Percentiles rank a stretch among this genome's conserved stretches.
phyloP scores from a whole-genome alignment of 2,888 invertebrate species.

The Sericinus montela region DNA sequence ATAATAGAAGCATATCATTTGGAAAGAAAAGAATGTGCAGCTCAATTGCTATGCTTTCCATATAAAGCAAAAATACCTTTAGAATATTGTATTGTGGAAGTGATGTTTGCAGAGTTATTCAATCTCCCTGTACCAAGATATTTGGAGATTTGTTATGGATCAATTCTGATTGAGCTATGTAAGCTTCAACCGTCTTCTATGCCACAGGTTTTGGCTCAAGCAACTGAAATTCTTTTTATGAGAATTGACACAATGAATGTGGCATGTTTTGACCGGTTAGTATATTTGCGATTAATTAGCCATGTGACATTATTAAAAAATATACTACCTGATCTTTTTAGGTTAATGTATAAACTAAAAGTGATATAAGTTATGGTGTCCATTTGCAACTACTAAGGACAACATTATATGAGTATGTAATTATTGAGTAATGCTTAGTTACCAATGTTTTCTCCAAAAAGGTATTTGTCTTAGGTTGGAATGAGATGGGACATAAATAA shows the following conservation, averaged over 20 bases:
- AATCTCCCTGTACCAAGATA: conserved; percentile 93
- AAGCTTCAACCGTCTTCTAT: conserved; percentile 97
- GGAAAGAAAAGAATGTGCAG: conserved; percentile 97
- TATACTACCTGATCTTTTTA: no score
- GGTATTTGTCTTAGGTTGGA: no score
- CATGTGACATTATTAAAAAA: no score
- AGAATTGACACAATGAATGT: conserved; percentile 98
- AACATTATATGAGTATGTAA: no score
- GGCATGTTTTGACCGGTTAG: conserved; percentile 93
- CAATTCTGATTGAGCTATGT: conserved; percentile 97
- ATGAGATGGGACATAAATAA: no score
- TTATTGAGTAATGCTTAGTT: no score
- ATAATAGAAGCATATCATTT: conserved; percentile 92
- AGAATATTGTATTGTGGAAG: conserved; percentile 99
- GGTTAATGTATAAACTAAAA: no score
- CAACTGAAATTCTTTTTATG: conserved; percentile 97
- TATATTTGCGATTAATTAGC: conserved; percentile 5
- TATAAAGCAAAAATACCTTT: conserved; percentile 96
- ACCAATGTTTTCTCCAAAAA: no score
- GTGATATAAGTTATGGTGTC: no score
- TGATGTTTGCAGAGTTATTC: conserved; percentile 96
- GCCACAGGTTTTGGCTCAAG: conserved; percentile 98
- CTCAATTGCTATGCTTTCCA: conserved; percentile 93
- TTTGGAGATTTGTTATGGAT: conserved; percentile 95
- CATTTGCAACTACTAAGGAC: no score